phyloP scores from a whole-genome alignment of 2,797 vertebrate species.

The Cyclopterus lumpus region DNA sequence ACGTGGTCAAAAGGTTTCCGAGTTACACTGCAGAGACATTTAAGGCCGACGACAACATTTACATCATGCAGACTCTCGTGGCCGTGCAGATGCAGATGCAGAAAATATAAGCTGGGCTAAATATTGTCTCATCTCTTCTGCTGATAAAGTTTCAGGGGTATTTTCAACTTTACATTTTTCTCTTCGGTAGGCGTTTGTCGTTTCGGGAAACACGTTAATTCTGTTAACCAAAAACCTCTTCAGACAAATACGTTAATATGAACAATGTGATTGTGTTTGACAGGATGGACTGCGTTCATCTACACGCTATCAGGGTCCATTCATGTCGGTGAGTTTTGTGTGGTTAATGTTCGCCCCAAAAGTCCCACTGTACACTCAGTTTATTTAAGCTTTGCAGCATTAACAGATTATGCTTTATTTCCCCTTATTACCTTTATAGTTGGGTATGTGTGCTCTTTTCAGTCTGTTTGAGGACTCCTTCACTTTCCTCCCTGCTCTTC shows the following conservation, averaged over 20 bases:
- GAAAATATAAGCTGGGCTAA: background rate
- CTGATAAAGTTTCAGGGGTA: background rate
- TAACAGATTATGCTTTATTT: background rate
- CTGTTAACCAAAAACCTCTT: background rate
- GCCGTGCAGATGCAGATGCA: background rate
- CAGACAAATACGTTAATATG: background rate
- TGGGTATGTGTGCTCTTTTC: slow-evolving; percentile 25
- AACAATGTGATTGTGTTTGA: slow-evolving; percentile 35
- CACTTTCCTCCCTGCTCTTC: background rate
- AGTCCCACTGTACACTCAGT: background rate
- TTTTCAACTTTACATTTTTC: background rate
- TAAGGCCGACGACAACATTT: background rate
- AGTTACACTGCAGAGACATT: background rate
- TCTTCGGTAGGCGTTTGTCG: background rate
- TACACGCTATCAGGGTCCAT: slow-evolving; percentile 80
- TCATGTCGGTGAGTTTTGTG: slow-evolving; percentile 79
- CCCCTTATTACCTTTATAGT: background rate
- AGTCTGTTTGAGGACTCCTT: slow-evolving; percentile 16
- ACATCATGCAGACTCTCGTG: background rate
- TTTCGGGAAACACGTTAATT: background rate
- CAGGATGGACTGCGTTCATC: slow-evolving; percentile 87
- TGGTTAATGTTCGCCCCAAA: background rate
- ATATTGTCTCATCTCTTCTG: background rate
- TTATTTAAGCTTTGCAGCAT: slow-evolving; percentile 3
- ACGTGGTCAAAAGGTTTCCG: too few species aligned